Percentiles rank a stretch among this genome's conserved stretches.
Evolutionary conservation across 2,113 vertebrate genomes (phyloP).

Genomic region (Tiliqua scincoides): DNA sequence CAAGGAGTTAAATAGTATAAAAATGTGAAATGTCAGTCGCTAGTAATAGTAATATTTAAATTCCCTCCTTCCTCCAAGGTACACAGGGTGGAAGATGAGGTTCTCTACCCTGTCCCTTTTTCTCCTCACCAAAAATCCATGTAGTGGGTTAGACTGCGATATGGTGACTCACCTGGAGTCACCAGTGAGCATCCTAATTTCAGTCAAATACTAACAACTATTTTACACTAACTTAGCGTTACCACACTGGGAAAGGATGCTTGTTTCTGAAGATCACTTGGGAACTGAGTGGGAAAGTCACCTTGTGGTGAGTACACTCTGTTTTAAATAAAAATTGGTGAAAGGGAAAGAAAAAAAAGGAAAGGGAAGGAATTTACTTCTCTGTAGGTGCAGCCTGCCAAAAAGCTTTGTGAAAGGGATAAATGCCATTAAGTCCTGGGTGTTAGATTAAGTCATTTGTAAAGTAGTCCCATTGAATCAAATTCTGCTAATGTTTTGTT

Average conservation of each 20-base stretch:
- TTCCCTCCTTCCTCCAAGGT: no score
- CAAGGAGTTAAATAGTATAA: no score
- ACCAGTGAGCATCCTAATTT: no score
- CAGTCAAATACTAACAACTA: no score
- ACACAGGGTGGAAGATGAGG: no score
- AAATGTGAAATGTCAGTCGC: no score
- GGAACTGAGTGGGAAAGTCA: neutral
- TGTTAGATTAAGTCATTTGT: neutral
- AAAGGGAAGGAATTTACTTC: neutral
- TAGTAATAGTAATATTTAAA: no score
- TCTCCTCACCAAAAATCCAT: no score
- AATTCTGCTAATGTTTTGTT: neutral
- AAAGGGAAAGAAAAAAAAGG: neutral
- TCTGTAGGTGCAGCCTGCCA: neutral
- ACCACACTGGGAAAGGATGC: neutral
- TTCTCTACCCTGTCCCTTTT: no score
- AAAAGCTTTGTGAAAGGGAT: neutral
- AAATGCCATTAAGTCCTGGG: neutral
- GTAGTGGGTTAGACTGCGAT: no score
- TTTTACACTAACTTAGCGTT: neutral
- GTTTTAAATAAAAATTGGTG: neutral
- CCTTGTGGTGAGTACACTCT: neutral
- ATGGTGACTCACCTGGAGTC: no score
- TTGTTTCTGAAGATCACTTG: neutral
- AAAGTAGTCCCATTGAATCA: constrained; percentile 21